Evolutionary conservation across 2,113 vertebrate species (phyloP).

Genomic region (Mola mola): DNA sequence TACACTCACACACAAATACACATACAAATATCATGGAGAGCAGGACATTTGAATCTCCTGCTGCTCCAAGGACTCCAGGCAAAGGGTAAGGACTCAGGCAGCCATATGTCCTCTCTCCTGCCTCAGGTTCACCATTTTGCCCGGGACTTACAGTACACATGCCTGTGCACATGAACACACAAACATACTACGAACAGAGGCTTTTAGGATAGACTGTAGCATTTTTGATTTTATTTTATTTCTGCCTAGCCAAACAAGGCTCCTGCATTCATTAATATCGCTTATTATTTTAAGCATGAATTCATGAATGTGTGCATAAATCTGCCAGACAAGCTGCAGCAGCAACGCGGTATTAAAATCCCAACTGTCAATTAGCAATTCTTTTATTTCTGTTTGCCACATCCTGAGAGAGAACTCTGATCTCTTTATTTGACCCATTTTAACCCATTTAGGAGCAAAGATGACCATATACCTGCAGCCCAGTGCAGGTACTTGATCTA

Average conservation of each 20-base stretch:
- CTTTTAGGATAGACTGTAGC: slow-evolving; percentile 45
- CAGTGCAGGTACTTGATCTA: slow-evolving; percentile 4
- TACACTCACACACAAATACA: too few species aligned
- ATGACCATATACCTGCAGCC: slow-evolving; percentile 20
- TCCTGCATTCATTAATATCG: neutral
- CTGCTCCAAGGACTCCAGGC: slow-evolving; percentile 43
- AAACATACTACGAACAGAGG: slow-evolving; percentile 1
- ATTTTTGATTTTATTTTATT: slow-evolving; percentile 3
- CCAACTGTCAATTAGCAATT: slow-evolving; percentile 42
- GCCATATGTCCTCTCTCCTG: slow-evolving; percentile 65
- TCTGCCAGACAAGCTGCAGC: too few species aligned
- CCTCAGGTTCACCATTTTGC: slow-evolving; percentile 52
- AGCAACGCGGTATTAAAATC: slow-evolving; percentile 49
- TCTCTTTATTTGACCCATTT: slow-evolving; percentile 5
- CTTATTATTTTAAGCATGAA: slow-evolving; percentile 11
- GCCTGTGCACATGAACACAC: slow-evolving; percentile 12
- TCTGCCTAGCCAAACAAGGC: slow-evolving; percentile 14
- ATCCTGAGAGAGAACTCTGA: slow-evolving; percentile 18
- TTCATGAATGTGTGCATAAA: slow-evolving; percentile 18
- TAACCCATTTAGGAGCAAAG: neutral
- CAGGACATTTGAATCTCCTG: slow-evolving; percentile 34
- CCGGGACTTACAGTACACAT: slow-evolving; percentile 36
- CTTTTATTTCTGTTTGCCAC: slow-evolving; percentile 6
- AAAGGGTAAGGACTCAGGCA: slow-evolving; percentile 40
- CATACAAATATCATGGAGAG: too few species aligned